Conservation (phyloP, 2,888 invertebrate species). For the Aspidiotus rigidus region DNA sequence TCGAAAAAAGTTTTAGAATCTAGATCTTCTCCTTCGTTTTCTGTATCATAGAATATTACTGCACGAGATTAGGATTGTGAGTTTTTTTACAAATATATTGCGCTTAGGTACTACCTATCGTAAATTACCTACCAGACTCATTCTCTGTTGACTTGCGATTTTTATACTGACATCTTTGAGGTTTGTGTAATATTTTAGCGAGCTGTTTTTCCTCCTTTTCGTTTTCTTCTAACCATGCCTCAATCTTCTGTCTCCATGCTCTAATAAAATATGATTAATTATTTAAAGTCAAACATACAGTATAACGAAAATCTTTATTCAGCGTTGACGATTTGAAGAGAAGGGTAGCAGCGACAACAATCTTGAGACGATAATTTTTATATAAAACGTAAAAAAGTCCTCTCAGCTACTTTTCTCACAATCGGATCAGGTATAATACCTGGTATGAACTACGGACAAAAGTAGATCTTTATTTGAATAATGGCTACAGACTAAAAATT, state of each 20-base stretch:
- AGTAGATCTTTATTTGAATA: background rate
- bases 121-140: constrained; percentile 61
- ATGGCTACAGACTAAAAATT: constrained; percentile 40
- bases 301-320: background rate
- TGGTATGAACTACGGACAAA: no score
- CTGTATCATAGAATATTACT: background rate
- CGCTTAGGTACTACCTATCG: background rate
- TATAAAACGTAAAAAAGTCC: no score
- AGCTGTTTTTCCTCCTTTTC: constrained; percentile 67
- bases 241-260: constrained; percentile 83
- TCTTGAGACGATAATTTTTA: no score
- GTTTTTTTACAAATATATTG: background rate
- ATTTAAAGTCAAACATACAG: background rate
- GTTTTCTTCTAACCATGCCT: constrained; percentile 81
- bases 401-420: no score
- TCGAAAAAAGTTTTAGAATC: background rate
- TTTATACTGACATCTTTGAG: constrained; percentile 53
- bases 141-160: constrained; percentile 72
- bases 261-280: constrained; percentile 43
- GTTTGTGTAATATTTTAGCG: constrained; percentile 56
- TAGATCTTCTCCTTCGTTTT: constrained; percentile 17
- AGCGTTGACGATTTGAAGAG: no score
- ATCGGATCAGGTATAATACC: no score
- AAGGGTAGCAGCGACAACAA: background rate
- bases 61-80: background rate